Conservation (phyloP, 1,140 invertebrate species). For the Microvelia longipes region DNA sequence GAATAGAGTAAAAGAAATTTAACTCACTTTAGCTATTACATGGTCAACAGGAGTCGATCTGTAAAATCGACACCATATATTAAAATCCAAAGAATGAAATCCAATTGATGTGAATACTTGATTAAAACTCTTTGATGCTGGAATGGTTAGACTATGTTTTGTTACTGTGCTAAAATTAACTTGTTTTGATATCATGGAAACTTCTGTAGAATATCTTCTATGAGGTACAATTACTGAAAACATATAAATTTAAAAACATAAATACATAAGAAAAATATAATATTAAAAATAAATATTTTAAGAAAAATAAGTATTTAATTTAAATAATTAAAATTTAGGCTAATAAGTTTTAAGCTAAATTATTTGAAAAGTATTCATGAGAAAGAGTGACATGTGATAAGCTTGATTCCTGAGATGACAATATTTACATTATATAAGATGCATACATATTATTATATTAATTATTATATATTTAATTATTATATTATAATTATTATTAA, state of each 20-base stretch:
- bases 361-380: too few species aligned
- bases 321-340: too few species aligned
- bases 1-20: not conserved
- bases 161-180: not conserved
- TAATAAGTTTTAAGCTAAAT: too few species aligned
- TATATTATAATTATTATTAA: too few species aligned
- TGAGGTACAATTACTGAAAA: not conserved
- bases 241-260: not conserved
- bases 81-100: not conserved
- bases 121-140: not conserved
- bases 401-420: too few species aligned
- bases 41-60: not conserved
- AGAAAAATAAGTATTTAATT: too few species aligned
- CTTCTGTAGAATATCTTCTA: not conserved
- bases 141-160: not conserved
- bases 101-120: not conserved
- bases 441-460: too few species aligned
- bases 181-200: constrained; percentile 1
- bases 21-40: constrained; percentile 1
- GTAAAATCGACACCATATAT: constrained; percentile 4
- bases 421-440: too few species aligned
- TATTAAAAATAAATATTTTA: too few species aligned
- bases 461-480: too few species aligned
- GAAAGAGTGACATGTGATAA: too few species aligned
- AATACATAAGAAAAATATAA: too few species aligned